Base-by-base conservation (phyloP, 2,888 invertebrate genomes). In the Siphonodentalium dalli region DNA sequence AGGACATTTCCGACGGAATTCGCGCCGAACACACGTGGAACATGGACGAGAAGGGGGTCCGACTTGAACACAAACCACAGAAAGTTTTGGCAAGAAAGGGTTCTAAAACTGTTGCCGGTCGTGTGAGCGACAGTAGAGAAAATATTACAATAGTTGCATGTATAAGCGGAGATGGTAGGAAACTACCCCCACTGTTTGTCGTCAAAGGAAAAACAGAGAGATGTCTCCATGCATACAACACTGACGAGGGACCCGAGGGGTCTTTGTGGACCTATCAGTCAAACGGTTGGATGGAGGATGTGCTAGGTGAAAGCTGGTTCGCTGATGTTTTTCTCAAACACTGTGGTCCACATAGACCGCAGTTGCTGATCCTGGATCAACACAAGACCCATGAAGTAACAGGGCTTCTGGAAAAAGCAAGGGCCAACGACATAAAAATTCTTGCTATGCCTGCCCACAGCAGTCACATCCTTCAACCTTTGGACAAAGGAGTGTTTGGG, bases 201-300 rank as follows among this genome's bases (percentile, higher is more conserved):
- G 57, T 59, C 0, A 64, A 60, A 37, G 62, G 58, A n/a, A 54
- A 60, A 18, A 63, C 63, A 0, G 24, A 41, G 28, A 54, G 49
- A 40, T 29, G 46, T 28, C 34, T 59, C 1, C 46, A 41, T 21
- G 49, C 47, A 11, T 56, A 48, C 26, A 55, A 54, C 20, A 42
- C 33, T 7, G n/a, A 34, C 13, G 52, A 50, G 8, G 57, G 54
- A 3, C 46, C 51, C 18, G 33, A 20, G 23, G 59, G 58, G 4
- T 40, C 53, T 34, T 20, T 45, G 13, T 65, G 47, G 33, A 57
- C 54, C 11, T 60, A 44, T 23, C 62, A 65, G 41, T 33, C 27
- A 24, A 51, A 50, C 13, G 59, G 57, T 1, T 65, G 58, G 56
- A 65, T 63, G 58, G 54, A 58, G 24, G 58, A 62, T 34, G 33